Evolutionary conservation across 2,113 vertebrate species (phyloP).

Genomic region (Otus sunia): DNA sequence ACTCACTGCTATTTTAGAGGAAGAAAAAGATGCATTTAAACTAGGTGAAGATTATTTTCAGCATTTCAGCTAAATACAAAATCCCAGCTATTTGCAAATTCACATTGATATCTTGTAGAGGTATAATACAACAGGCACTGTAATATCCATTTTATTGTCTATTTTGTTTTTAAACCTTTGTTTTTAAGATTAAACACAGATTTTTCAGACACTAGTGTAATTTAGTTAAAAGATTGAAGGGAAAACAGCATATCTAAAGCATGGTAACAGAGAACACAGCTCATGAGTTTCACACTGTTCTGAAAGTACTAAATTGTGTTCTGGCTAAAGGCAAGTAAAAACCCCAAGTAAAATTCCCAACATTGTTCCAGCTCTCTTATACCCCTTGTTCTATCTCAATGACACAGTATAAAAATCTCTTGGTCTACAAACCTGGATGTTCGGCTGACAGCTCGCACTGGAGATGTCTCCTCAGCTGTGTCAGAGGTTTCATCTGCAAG

Average conservation of each 20-base stretch:
- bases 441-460: conserved; percentile 74
- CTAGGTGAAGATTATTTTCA: not conserved
- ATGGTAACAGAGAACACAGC: not conserved
- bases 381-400: not conserved
- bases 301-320: not conserved
- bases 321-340: not conserved
- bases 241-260: not conserved
- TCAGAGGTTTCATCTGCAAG: conserved; percentile 87
- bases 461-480: conserved; percentile 81
- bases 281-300: not conserved
- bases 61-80: not conserved
- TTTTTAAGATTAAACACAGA: not conserved
- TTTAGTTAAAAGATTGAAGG: not conserved
- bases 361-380: not conserved
- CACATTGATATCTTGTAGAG: not conserved
- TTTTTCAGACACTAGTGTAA: not conserved
- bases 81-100: not conserved
- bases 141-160: not conserved
- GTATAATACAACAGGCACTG: not conserved
- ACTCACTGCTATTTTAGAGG: not conserved
- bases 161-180: not conserved
- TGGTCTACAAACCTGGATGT: conserved; percentile 77
- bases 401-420: not conserved
- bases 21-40: not conserved
- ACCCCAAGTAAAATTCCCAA: not conserved